Base-by-base conservation (phyloP, 1,140 invertebrate species). In the Temnothorax curvispinosus region DNA sequence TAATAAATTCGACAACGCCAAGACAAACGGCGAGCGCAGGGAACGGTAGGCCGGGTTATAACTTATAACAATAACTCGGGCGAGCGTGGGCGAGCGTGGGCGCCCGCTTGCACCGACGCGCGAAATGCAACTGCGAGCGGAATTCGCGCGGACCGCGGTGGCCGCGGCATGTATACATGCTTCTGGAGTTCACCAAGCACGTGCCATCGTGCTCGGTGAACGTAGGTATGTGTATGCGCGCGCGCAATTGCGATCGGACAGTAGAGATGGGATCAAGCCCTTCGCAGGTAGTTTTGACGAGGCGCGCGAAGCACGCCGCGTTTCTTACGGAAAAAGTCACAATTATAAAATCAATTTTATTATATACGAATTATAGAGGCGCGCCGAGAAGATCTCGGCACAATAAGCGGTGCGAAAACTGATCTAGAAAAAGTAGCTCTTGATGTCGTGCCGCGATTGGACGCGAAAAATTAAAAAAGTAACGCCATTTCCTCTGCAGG, bases 61-160 rank as follows among this genome's bases (percentile, higher is more conserved):
- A 27, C 27, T 27, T 41, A 18, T 41, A 44, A 76, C 52, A n/a
- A 52, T 56, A 35, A 52, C n/a, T 35, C 18, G 64, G 44, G 32
- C 35, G 64, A n/a, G 62, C 41, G 67, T 32, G 44, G 13, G n/a
- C 27, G 21, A 65, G 27, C 69, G 27, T 21, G 21, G 15, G 72
- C 58, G 58, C 44, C 54, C 88, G 89, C 54, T 56, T 64, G 52
- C 62, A 64, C 35, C 74, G 88, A 64, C 92, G 92, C 88, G 81
- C 88, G 76, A 88, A 88, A 86, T 88, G 90, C 89, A 86, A 92
- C 90, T 92, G 91, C 85, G 87, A 80, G 54, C 64, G 75, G 87
- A 82, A 89, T 87, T 87, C 81, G 62, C 72, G 56, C 69, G 56
- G 86, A 65, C 52, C 75, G 76, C 18, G 44, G 44, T 56, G 50